phyloP scores from a whole-genome alignment of 2,888 invertebrate species.

The Tachina lurida region DNA sequence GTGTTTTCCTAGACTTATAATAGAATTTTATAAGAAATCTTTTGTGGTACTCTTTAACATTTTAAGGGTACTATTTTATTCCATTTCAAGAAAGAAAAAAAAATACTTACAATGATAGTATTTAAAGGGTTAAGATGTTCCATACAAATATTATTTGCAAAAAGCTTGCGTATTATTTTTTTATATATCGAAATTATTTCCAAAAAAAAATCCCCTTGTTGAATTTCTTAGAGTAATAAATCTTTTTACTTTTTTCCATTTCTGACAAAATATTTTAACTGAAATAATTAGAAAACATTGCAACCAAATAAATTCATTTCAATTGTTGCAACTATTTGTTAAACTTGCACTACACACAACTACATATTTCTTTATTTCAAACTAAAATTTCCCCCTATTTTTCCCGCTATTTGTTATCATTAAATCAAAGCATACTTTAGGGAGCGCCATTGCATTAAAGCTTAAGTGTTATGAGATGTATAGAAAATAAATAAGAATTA shows the following conservation, averaged over 20 bases:
- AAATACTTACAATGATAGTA: too few species aligned
- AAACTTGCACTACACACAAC: background rate
- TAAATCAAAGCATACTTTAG: constrained; percentile 44
- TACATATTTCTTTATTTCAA: constrained; percentile 3
- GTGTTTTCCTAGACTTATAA: too few species aligned
- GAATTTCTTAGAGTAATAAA: background rate
- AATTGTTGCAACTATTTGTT: constrained; percentile 4
- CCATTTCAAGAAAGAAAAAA: too few species aligned
- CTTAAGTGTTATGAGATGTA: background rate
- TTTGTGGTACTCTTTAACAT: too few species aligned
- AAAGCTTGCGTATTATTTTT: too few species aligned
- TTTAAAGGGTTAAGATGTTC: too few species aligned
- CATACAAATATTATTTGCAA: too few species aligned
- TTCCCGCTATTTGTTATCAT: background rate
- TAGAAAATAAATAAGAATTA: background rate
- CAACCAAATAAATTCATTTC: constrained; percentile 12
- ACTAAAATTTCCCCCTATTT: constrained; percentile 16
- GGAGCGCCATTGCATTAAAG: constrained; percentile 18
- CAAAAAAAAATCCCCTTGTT: too few species aligned
- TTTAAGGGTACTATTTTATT: too few species aligned
- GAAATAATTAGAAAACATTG: constrained; percentile 6
- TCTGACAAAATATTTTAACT: background rate
- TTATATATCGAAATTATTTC: too few species aligned
- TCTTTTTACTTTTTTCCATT: background rate
- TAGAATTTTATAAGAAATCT: too few species aligned